Evolutionary conservation across 2,888 invertebrate genomes (phyloP).

Genomic region (Drosophila birchii): DNA sequence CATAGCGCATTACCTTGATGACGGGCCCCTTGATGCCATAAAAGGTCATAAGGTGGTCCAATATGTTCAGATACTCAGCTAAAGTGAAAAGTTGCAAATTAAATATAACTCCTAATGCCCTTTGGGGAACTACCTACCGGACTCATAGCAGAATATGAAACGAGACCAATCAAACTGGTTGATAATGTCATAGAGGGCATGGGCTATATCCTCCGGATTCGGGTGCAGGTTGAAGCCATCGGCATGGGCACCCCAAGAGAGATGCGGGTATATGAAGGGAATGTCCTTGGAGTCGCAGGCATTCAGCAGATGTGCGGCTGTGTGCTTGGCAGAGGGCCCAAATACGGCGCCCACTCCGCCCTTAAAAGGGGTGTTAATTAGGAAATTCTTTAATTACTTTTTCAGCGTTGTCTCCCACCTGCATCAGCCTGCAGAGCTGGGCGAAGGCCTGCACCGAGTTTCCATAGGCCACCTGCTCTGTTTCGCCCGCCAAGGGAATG

Average conservation of each 20-base stretch:
- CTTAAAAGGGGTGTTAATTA: slow-evolving; percentile 74
- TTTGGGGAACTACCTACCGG: slow-evolving; percentile 54
- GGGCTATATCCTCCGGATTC: slow-evolving; percentile 86
- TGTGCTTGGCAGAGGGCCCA: slow-evolving; percentile 89
- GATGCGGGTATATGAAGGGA: slow-evolving; percentile 92
- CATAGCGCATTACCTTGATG: slow-evolving; percentile 88
- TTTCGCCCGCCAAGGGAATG: slow-evolving; percentile 68
- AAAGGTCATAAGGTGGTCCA: slow-evolving; percentile 89
- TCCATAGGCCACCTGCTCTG: slow-evolving; percentile 85
- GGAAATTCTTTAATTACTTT: background rate
- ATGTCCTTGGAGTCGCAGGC: slow-evolving; percentile 93
- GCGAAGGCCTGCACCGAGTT: slow-evolving; percentile 86
- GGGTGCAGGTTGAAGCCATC: slow-evolving; percentile 90
- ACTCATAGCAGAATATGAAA: slow-evolving; percentile 90
- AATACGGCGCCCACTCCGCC: slow-evolving; percentile 92
- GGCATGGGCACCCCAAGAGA: slow-evolving; percentile 86
- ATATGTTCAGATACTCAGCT: slow-evolving; percentile 87
- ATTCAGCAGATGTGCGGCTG: slow-evolving; percentile 91
- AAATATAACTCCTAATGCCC: background rate
- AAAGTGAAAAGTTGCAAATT: background rate
- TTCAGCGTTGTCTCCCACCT: slow-evolving; percentile 82
- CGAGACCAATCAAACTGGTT: slow-evolving; percentile 91
- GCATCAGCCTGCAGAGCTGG: slow-evolving; percentile 86
- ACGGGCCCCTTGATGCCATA: slow-evolving; percentile 86
- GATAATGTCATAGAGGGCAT: slow-evolving; percentile 89